These are phyloP conservation scores for Lathronympha strigana DNA, from an alignment of 2,888 invertebrate genomes.

Conservation along the genomic window DNA sequence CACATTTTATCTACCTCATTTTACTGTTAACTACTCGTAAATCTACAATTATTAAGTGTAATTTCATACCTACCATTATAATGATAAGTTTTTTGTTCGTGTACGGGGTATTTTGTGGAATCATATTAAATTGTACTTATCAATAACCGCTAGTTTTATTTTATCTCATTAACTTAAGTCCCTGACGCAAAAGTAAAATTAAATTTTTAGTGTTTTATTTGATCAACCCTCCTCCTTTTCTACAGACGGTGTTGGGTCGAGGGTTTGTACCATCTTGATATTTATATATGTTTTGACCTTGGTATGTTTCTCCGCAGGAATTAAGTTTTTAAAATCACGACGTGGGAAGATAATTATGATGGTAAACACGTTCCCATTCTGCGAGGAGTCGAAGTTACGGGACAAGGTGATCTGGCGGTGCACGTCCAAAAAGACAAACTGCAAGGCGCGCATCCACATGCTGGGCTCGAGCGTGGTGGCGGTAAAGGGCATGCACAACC, in stretches of 20 bases:
- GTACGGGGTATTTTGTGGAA: slow-evolving; percentile 83
- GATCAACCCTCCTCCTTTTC: slow-evolving; percentile 43
- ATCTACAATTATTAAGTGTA: slow-evolving; percentile 74
- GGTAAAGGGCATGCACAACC: slow-evolving; percentile 81
- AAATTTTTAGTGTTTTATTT: slow-evolving; percentile 3
- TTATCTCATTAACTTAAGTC: slow-evolving; percentile 40
- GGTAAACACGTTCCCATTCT: slow-evolving; percentile 83
- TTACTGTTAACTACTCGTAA: slow-evolving; percentile 71
- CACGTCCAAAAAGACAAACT: slow-evolving; percentile 82
- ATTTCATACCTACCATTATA: slow-evolving; percentile 80
- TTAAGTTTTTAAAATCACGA: slow-evolving; percentile 79
- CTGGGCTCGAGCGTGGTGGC: slow-evolving; percentile 77
- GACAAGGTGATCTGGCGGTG: slow-evolving; percentile 83
- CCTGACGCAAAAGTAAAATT: slow-evolving; percentile 16
- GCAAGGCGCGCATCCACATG: slow-evolving; percentile 81
- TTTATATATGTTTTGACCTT: slow-evolving; percentile 55
- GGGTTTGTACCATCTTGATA: slow-evolving; percentile 42
- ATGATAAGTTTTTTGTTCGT: slow-evolving; percentile 77
- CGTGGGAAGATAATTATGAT: slow-evolving; percentile 82
- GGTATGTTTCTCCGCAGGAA: slow-evolving; percentile 70
- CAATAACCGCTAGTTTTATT: slow-evolving; percentile 79
- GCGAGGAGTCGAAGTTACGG: slow-evolving; percentile 80
- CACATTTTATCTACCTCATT: slow-evolving; percentile 69
- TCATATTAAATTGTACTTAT: slow-evolving; percentile 83
- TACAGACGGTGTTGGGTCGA: slow-evolving; percentile 26